These are phyloP conservation scores for Albula glossodonta DNA, from an alignment of 2,113 vertebrate genomes.

Conservation along the genomic window DNA sequence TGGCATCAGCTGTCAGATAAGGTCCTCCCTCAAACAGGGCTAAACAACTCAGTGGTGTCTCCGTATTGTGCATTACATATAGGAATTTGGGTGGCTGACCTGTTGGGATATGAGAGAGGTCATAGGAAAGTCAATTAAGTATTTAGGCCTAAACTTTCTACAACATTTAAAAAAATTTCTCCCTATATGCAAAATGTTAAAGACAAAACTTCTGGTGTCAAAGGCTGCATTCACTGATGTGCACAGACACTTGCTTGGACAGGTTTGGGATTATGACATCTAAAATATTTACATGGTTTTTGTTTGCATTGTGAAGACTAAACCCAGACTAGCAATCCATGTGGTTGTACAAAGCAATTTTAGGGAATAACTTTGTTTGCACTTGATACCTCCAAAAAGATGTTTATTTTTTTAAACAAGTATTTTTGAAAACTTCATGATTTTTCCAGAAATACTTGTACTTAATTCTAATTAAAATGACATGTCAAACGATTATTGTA, in stretches of 20 bases:
- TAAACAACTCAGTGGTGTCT: conserved; percentile 91
- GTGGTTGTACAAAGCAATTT: too few species aligned
- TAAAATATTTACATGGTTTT: too few species aligned
- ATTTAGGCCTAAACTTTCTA: too few species aligned
- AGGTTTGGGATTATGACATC: neutral
- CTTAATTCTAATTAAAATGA: too few species aligned
- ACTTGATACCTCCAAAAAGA: too few species aligned
- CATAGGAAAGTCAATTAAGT: neutral
- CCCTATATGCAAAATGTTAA: neutral
- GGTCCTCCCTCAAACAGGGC: conserved; percentile 93
- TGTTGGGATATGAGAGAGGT: conserved; percentile 44
- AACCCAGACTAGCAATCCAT: too few species aligned
- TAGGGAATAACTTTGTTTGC: too few species aligned
- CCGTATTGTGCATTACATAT: conserved; percentile 97
- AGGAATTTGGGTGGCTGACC: conserved; percentile 91
- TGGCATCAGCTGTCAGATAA: conserved; percentile 86
- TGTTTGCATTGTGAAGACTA: too few species aligned
- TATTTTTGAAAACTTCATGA: too few species aligned
- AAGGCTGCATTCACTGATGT: neutral
- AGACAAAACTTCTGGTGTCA: neutral
- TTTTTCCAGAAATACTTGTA: too few species aligned
- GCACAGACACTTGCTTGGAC: neutral
- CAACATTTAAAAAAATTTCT: neutral
- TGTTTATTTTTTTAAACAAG: too few species aligned
- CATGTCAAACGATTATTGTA: too few species aligned